Percentiles rank a stretch among this genome's conserved stretches.
Evolutionary conservation across 2,888 invertebrate genomes (phyloP).

Genomic region (Trissolcus brochymenae): DNA sequence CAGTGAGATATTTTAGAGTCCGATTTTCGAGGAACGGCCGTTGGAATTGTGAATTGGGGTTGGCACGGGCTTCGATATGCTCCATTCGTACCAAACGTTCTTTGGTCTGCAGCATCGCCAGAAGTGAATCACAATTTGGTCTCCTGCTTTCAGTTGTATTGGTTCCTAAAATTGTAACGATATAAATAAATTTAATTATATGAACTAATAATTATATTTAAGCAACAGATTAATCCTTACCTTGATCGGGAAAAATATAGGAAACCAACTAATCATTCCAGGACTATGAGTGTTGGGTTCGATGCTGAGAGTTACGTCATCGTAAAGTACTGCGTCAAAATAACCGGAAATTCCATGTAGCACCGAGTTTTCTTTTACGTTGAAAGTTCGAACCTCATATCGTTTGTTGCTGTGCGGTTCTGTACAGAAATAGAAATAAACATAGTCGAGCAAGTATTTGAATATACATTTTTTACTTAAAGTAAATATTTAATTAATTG

Average conservation of each 20-base stretch:
- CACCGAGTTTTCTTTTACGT: slow-evolving; percentile 85
- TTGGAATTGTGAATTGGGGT: slow-evolving; percentile 83
- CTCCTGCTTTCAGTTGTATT: slow-evolving; percentile 83
- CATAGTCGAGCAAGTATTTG: not conserved
- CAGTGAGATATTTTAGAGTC: slow-evolving; percentile 74
- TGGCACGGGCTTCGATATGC: slow-evolving; percentile 81
- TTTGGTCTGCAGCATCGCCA: slow-evolving; percentile 89
- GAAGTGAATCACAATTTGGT: slow-evolving; percentile 86
- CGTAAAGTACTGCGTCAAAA: slow-evolving; percentile 92
- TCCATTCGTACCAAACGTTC: slow-evolving; percentile 98
- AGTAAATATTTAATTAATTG: not conserved
- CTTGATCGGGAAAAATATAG: slow-evolving; percentile 93
- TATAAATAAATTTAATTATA: not conserved
- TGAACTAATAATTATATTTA: too few relatives aligned
- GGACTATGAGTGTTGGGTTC: slow-evolving; percentile 91
- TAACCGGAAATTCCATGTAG: slow-evolving; percentile 97
- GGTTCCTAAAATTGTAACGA: slow-evolving; percentile 80
- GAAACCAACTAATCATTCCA: slow-evolving; percentile 99
- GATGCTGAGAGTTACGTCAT: slow-evolving; percentile 91
- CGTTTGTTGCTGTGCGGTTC: slow-evolving; percentile 84
- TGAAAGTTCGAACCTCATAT: slow-evolving; percentile 83
- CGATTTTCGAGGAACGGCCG: slow-evolving; percentile 85
- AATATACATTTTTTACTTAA: slow-evolving; percentile 2
- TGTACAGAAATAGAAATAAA: slow-evolving; percentile 63
- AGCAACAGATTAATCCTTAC: slow-evolving; percentile 74